Conservation (phyloP, 2,113 vertebrate species). For the Dromiciops gliroides region DNA sequence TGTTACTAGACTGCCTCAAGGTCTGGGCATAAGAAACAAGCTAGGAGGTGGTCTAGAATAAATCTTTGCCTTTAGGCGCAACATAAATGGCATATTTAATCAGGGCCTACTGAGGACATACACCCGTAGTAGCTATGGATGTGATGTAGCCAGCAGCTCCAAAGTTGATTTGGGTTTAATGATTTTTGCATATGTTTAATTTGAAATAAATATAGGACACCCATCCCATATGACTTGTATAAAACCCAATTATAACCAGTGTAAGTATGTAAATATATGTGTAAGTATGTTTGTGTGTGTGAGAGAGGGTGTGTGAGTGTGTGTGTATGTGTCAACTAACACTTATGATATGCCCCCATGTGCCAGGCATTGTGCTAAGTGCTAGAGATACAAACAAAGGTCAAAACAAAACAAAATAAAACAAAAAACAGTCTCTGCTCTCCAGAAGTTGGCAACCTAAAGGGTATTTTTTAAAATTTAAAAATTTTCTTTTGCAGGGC, state of each 20-base stretch:
- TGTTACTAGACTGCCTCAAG: not conserved
- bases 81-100: not conserved
- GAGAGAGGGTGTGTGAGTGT: no score
- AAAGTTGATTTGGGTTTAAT: not conserved
- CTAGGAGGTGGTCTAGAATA: not conserved
- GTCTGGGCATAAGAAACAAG: not conserved
- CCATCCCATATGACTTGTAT: not conserved
- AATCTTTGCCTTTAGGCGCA: not conserved
- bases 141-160: not conserved
- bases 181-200: not conserved
- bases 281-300: not conserved
- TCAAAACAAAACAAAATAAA: no score
- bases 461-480: not conserved
- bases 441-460: not conserved
- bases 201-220: not conserved
- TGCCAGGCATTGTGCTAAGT: not conserved
- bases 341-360: not conserved
- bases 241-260: not conserved
- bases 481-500: no score
- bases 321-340: not conserved
- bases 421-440: not conserved
- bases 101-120: not conserved
- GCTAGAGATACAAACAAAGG: not conserved
- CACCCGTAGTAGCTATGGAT: not conserved
- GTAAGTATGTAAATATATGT: not conserved